Base-by-base conservation (phyloP, 2,888 invertebrate species). In the Nephrotoma appendiculata region DNA sequence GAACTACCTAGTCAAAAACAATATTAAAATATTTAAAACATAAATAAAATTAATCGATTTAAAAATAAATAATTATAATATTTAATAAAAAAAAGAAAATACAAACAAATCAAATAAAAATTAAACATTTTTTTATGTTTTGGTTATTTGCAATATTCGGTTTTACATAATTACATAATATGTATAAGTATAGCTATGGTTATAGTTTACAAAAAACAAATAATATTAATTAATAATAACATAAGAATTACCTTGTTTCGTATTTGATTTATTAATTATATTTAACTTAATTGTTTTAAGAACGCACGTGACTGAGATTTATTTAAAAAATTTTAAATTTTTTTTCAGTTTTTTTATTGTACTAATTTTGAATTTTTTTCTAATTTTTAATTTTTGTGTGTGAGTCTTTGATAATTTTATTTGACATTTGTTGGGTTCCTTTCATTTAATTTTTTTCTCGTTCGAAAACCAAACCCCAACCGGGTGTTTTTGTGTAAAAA, bases 221-320 rank as follows among this genome's bases (percentile, higher is more conserved):
- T n/a, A n/a, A 85, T n/a, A 83, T 41, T n/a, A 84, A 84, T 31
- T 85, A 85, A 85, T n/a, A 83, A 71, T n/a, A 84, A 84, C 31
- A 84, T 42, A 41, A 42, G n/a, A 52, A 11, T 9, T 71, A 71
- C 19, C 19, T 31, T 31, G 71, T 71, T 71, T 71, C 52, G 11
- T 52, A 12, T 85, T 85, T 42, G 42, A 15, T 5, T 5, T 19
- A 43, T 42, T 11, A 43, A 15, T 44, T 44, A 43, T 12, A 2
- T 42, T 85, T 41, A 43, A 43, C 57, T 19, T 43, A 84, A 84
- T n/a, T 85, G 85, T 84, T 84, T 84, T 84, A 41, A 43, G 43
- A 85, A 85, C n/a, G 19, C 85, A 43, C 41, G 84, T 84, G 41
- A 41, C 31, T 84, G 44, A 19, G 1, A 12, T 41, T 86, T 86